A percentile compares a stretch with the other conserved stretches of the same genome.
phyloP scores from a whole-genome alignment of 2,797 vertebrate species.

The Pangasius macronema region DNA sequence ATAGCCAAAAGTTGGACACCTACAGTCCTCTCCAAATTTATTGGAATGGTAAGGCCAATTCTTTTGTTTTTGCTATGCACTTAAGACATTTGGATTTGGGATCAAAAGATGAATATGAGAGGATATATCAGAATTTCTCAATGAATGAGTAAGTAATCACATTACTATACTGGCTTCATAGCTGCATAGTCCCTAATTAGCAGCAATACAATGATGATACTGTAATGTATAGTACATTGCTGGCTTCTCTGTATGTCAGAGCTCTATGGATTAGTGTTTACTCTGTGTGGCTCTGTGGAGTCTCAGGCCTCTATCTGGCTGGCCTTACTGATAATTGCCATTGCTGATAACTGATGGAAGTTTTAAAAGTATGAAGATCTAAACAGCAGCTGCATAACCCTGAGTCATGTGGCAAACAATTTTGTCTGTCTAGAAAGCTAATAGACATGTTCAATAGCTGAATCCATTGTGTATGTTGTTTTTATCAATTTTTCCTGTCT shows the following conservation, averaged over 20 bases:
- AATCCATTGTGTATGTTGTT: slow-evolving; percentile 7
- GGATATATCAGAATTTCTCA: not conserved
- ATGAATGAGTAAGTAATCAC: not conserved
- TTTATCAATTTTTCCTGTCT: slow-evolving; percentile 26
- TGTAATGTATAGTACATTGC: not conserved
- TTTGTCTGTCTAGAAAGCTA: not conserved
- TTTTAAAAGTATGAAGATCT: slow-evolving; percentile 17
- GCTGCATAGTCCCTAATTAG: not conserved
- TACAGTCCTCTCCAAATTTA: not conserved
- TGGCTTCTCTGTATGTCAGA: not conserved
- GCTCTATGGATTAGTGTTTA: slow-evolving; percentile 24
- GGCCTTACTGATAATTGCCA: slow-evolving; percentile 22
- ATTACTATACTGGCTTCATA: not conserved
- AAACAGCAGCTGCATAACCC: slow-evolving; percentile 42
- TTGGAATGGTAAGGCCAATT: not conserved
- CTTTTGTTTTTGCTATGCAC: not conserved
- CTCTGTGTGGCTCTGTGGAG: slow-evolving; percentile 10
- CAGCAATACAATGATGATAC: not conserved
- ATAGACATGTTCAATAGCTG: not conserved
- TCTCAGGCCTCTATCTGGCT: slow-evolving; percentile 25
- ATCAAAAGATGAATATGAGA: not conserved
- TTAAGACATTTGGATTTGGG: not conserved
- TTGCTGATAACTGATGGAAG: slow-evolving; percentile 27
- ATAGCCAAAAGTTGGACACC: not conserved
- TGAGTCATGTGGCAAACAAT: slow-evolving; percentile 2